Conservation (phyloP, 2,888 invertebrate species). For the Dioctria rufipes region DNA sequence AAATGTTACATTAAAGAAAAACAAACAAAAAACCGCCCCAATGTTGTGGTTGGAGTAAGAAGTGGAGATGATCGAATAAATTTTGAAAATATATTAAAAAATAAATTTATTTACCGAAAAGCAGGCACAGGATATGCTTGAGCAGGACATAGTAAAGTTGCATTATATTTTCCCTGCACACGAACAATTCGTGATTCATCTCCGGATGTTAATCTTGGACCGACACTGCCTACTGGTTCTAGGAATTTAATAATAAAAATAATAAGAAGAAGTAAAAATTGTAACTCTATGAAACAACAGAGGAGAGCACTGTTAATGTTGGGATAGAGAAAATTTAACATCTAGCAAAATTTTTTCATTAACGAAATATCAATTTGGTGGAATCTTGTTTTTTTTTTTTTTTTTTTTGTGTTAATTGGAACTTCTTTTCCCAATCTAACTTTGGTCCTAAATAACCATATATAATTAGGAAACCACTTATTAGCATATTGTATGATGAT, state of each 20-base stretch:
- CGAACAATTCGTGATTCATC: constrained; percentile 69
- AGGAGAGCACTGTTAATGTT: not conserved
- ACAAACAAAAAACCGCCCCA: not conserved
- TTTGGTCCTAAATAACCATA: no score
- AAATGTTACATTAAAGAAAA: not conserved
- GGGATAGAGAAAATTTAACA: not conserved
- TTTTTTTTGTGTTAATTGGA: no score
- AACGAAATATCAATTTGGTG: no score
- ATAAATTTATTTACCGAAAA: constrained; percentile 74
- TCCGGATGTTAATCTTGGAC: constrained; percentile 76
- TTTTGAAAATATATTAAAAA: not conserved
- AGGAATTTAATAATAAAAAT: constrained; percentile 24
- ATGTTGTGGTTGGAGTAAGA: not conserved
- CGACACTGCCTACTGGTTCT: constrained; percentile 74
- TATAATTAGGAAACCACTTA: no score
- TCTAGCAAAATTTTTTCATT: no score
- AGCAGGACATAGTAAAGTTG: constrained; percentile 76
- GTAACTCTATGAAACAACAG: no score
- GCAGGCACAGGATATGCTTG: constrained; percentile 83
- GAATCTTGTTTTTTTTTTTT: no score
- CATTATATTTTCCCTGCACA: constrained; percentile 69
- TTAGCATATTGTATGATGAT: no score
- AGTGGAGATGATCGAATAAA: not conserved
- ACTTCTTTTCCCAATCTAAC: no score
- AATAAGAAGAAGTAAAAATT: not conserved